Evolutionary conservation across 2,797 vertebrate genomes (phyloP), one percentile per base, ranked within the genome.

Genomic region (Phrynocephalus vlangalii): DNA sequence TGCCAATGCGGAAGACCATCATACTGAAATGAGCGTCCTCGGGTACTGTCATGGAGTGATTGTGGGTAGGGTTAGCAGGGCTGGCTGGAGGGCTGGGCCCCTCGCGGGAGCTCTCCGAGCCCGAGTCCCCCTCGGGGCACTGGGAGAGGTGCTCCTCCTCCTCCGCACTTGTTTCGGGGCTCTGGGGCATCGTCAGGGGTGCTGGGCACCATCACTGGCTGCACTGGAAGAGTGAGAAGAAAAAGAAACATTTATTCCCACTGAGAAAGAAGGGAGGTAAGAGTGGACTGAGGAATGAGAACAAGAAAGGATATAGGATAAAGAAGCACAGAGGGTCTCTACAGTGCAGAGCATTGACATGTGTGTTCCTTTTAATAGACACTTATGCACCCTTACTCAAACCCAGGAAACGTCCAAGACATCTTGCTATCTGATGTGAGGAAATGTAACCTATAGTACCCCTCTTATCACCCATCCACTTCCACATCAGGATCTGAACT

Each of bases 1-100:
- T 99, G 91, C 98, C 98, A 44, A 99, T 98, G 86, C 98, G 97
- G 92, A 99, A 99, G 90, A 99, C 98, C 98, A 98, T 98, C 97
- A 98, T 98, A 96, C 98, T 97, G 93, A 98, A 97, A 94, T 98
- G 97, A 88, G 97, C 87, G 89, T 98, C 98, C 70, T 98, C 98
- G 24, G 96, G 95, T 0, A 97, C 96, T 87, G 95, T 97, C 93
- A 97, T 95, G 86, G 97, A 96, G 91, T 97, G 97, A 80, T 97
- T 97, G 94, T 98, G 97, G 93, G 96, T 78, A 22, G 92, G 93
- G 93, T 92, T 94, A 92, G 77, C 90, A 86, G 90, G 93, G 88
- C 94, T 95, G 93, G 56, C 91, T 90, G 80, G 96, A 91, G 93
- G 94, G 83, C 94, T 93, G 28, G 93, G 93, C 83, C 93, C 96